Evolutionary conservation across 2,797 vertebrate species (phyloP).

Genomic region (Xiphorhynchus erythropygius): DNA sequence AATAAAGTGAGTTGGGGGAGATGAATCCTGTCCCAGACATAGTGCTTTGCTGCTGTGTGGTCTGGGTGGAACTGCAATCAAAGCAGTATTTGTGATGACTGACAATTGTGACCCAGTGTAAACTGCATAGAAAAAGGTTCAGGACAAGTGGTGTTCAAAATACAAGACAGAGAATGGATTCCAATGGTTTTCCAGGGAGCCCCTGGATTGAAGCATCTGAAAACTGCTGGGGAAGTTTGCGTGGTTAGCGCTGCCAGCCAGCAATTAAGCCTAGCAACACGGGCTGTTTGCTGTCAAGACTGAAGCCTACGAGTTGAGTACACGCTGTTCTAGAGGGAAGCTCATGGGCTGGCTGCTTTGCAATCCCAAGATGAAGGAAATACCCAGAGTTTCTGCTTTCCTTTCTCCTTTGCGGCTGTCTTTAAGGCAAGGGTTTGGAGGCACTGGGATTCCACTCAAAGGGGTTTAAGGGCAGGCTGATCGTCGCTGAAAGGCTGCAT

Average conservation of each 20-base stretch:
- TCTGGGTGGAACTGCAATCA: neutral
- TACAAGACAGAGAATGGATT: neutral
- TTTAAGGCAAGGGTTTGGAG: neutral
- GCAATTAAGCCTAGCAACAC: neutral
- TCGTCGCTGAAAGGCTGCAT: fast-evolving
- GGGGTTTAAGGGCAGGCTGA: neutral
- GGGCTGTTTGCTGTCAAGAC: constrained; percentile 29
- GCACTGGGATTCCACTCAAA: neutral
- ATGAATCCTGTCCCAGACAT: neutral
- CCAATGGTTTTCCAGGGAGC: neutral
- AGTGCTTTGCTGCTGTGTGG: neutral
- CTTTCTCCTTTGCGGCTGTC: neutral
- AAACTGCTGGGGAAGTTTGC: constrained; percentile 32
- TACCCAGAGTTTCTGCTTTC: neutral
- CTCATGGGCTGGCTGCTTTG: constrained; percentile 11
- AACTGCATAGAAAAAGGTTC: neutral
- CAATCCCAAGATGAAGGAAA: neutral
- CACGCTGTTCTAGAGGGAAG: constrained; percentile 26
- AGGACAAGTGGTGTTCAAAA: neutral
- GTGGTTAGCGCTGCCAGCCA: constrained; percentile 17
- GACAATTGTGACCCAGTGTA: neutral
- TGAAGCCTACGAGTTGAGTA: constrained; percentile 15
- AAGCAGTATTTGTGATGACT: neutral
- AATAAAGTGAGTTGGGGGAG: neutral
- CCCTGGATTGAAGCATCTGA: fast-evolving